Evolutionary conservation across 1,140 invertebrate species (phyloP).

Genomic region (Calosoma granatense): DNA sequence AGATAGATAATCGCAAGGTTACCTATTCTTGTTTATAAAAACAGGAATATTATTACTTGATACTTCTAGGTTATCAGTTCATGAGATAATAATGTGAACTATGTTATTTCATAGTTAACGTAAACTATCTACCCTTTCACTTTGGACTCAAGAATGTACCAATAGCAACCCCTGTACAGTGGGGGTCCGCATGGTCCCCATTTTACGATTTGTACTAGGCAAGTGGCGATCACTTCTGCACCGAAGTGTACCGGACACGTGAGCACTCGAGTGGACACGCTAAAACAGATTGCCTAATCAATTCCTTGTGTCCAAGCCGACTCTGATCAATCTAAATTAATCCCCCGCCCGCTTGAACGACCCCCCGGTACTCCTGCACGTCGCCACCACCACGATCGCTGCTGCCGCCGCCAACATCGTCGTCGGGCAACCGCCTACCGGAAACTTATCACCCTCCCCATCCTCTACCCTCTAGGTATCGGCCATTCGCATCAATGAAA

Average conservation of each 20-base stretch:
- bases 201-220: not conserved
- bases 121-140: too few relatives aligned
- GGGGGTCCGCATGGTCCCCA: too few relatives aligned
- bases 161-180: too few relatives aligned
- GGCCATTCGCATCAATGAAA: not conserved
- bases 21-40: too few relatives aligned
- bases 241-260: slow-evolving; percentile 26
- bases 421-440: not conserved
- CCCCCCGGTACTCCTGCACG: slow-evolving; percentile 12
- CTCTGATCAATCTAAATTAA: slow-evolving; percentile 39
- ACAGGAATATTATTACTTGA: too few relatives aligned
- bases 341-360: slow-evolving; percentile 26
- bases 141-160: too few relatives aligned
- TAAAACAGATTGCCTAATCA: slow-evolving; percentile 39
- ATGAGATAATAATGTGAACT: too few relatives aligned
- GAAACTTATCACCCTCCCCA: not conserved
- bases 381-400: slow-evolving; percentile 13
- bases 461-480: not conserved
- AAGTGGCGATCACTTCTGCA: not conserved
- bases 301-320: slow-evolving; percentile 35
- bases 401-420: not conserved
- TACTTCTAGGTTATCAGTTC: too few relatives aligned
- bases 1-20: too few relatives aligned
- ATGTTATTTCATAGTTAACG: too few relatives aligned
- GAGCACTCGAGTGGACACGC: slow-evolving; percentile 33